Evolutionary conservation across 2,888 invertebrate genomes (phyloP), one percentile per base, ranked within the genome.

Genomic region (Tridacna gigas): DNA sequence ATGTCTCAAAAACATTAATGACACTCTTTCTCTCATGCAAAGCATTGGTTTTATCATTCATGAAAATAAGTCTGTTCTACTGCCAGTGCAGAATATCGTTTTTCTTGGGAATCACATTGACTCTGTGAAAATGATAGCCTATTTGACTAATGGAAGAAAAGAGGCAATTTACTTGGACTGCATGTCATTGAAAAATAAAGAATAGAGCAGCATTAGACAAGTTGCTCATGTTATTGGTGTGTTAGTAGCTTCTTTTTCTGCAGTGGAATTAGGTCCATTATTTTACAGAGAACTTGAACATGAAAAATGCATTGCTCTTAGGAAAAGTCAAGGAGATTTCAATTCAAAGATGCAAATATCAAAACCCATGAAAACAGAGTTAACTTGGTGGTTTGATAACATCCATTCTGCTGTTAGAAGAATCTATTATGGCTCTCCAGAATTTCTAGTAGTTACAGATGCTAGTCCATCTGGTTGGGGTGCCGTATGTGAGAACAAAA

Each of bases 21-120:
- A 63, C 63, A 63, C 63, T n/a, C 12, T 63, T 13, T 25, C 22
- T 4, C 63, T 63, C 13, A 63, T 63, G 63, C 15, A 63, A 22
- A n/a, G 5, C 4, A 15, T 69, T 18, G 69, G 69, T 26, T 69
- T 69, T 69, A 25, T 63, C 4, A 63, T 25, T 15, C 47, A 73
- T 48, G 51, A 63, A 60, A 51, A 80, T 28, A 87, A 89, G 79
- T 84, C 84, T 66, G 78, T 81, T 15, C 60, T 85, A 13, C 37
- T 74, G 20, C 83, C 86, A 15, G 71, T 79, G 22, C 79, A 82
- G n/a, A 12, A 67, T 45, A 13, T 69, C 3, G 25, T 45, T 45
- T 87, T 84, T 69, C 63, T 86, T n/a, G 86, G 86, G 3, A 81
- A 79, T 80, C 63, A 79, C 26, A 86, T 87, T n/a, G 69, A 87